Evolutionary conservation across 2,113 vertebrate species (phyloP).

Genomic region (Bujurquina vittata): DNA sequence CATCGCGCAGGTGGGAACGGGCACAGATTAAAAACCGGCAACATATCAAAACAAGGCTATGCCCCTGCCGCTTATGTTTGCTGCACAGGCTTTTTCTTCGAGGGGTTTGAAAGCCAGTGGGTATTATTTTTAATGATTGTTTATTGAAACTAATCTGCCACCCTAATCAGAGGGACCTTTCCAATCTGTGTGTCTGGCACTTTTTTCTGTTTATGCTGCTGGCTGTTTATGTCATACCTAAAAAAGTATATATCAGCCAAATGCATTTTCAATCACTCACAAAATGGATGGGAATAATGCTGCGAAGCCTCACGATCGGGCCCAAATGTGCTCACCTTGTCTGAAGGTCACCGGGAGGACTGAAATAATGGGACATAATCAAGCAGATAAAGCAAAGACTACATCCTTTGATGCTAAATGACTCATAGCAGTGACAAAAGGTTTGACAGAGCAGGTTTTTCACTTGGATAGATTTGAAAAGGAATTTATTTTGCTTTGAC

Average conservation of each 20-base stretch:
- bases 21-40: constrained; percentile 24
- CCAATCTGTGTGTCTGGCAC: constrained; percentile 60
- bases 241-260: constrained; percentile 55
- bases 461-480: constrained; percentile 7
- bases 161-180: constrained; percentile 72
- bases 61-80: constrained; percentile 21
- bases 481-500: constrained; percentile 19
- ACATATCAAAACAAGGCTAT: constrained; percentile 34
- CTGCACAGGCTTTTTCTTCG: constrained; percentile 30
- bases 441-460: constrained; percentile 14
- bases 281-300: constrained; percentile 26
- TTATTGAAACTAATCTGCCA: constrained; percentile 71
- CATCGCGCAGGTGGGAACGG: constrained; percentile 32
- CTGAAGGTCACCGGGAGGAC: constrained; percentile 33
- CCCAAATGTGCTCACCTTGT: constrained; percentile 21
- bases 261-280: constrained; percentile 53
- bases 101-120: constrained; percentile 58
- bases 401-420: not conserved
- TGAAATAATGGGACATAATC: constrained; percentile 16
- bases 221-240: constrained; percentile 57
- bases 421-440: constrained; percentile 13
- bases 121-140: constrained; percentile 74
- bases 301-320: not conserved
- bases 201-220: constrained; percentile 66
- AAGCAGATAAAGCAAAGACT: not conserved